Conservation (phyloP, 2,888 invertebrate species). For the Emmelina monodactyla region DNA sequence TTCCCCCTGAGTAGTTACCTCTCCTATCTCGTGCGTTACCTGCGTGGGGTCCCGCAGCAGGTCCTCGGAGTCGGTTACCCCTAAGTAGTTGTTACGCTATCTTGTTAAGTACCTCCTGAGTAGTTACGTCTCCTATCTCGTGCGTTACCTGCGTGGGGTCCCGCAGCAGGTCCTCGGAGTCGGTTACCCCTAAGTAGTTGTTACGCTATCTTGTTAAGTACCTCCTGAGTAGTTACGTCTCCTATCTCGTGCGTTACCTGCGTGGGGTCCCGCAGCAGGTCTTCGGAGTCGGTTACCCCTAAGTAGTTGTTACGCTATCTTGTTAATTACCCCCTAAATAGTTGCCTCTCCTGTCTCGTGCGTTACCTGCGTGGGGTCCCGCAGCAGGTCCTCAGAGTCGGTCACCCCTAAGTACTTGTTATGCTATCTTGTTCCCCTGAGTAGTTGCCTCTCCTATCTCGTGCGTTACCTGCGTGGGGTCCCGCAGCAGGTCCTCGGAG, state of each 20-base stretch:
- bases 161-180: conserved; percentile 88
- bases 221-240: no score
- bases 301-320: no score
- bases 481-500: conserved; percentile 88
- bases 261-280: conserved; percentile 82
- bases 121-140: no score
- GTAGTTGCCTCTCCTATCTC: no score
- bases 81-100: no score
- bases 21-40: no score
- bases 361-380: conserved; percentile 82
- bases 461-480: conserved; percentile 80
- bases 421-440: conserved; percentile 6
- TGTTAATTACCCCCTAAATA: no score
- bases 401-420: conserved; percentile 94
- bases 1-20: no score
- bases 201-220: not conserved
- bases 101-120: no score
- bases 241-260: no score
- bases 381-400: conserved; percentile 89
- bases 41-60: conserved; percentile 83
- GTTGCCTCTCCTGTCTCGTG: no score
- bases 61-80: conserved; percentile 94
- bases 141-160: conserved; percentile 82
- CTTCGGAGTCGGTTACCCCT: conserved; percentile 93
- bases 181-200: conserved; percentile 94